Evolutionary conservation across 2,797 vertebrate genomes (phyloP), one percentile per base, ranked within the genome.

Genomic region (Gadopsis marmoratus): DNA sequence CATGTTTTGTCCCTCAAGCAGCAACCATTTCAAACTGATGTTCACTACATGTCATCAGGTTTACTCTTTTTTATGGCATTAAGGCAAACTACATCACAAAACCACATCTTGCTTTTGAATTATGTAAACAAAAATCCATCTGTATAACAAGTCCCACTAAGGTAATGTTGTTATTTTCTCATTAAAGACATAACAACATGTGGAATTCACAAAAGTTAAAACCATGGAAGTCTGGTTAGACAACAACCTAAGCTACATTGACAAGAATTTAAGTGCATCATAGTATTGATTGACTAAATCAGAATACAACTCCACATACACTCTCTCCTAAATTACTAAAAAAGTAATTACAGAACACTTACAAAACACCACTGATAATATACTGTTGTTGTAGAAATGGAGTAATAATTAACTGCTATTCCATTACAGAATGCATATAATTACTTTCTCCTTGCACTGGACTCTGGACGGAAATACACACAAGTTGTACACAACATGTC

Each of bases 81-180:
- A 73, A 85, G 86, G 76, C 71, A 84, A 79, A 81, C 65, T 50
- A 50, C 11, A 64, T 74, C 39, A 62, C 55, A 39, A 19, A 39
- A 56, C 53, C 45, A 63, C 12, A 17, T 63, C 70, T 79, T 61
- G 29, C 70, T 74, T 80, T 66, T 76, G 55, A 56, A 72, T 73
- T 79, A 77, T 54, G 55, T 82, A 82, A 82, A 87, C 79, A 85
- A 85, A 83, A 75, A 23, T 48, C 5, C 21, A 35, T 81, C 78
- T 63, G 14, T 54, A 62, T 53, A 43, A 35, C n/a, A 71, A 64
- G 47, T 55, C 17, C 58, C 58, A 14, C 43, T 56, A 9, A 37
- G 21, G 74, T 61, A 13, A 71, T 60, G 17, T 33, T 55, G 4
- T 63, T 60, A 74, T 61, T 61, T 79, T 21, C 63, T 81, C 4